Evolutionary conservation across 2,113 vertebrate species (phyloP), one percentile per base, ranked within the genome.

Genomic region (Hemicordylus capensis): DNA sequence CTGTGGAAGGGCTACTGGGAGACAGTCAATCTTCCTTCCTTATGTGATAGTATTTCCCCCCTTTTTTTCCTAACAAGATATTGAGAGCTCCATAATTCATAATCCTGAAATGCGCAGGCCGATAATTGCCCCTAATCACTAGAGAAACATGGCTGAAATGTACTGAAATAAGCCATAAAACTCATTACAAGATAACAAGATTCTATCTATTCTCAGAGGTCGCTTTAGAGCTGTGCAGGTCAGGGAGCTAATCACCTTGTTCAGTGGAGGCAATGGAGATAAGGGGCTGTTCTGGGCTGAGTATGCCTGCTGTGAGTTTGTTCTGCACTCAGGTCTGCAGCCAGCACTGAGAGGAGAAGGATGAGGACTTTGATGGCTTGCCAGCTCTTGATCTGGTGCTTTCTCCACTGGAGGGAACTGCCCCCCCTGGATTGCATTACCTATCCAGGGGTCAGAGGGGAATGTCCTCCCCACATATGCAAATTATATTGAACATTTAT

Each of bases 181-280:
- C 94, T 95, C 95, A 95, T 96, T 96, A 97, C 94, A 96, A 96
- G 96, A 96, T 97, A 96, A 96, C 93, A 95, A 96, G 94, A 96
- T 97, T 93, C 94, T 95, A 92, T 96, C 92, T 95, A 88, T 94
- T 95, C 96, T 96, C 95, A 0, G 87, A 96, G 95, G 95, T 96
- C 92, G 92, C 59, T 69, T 93, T 92, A 94, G 88, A 93, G 91
- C 90, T 90, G 63, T 61, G 73, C 82, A 91, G 95, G 94, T 96
- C 96, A 93, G 92, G 89, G 93, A 95, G 94, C 95, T 96, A 96
- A 95, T 96, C 94, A 95, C 93, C 93, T 94, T 85, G 4, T 94
- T 94, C 83, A 64, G 91, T 82, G 88, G 83, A 80, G 85, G 74
- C 85, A 59, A 4, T 1, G 0, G 61, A 8, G 90, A 95, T 93